A percentile compares a stretch with the other conserved stretches of the same genome.
Conservation (phyloP, 2,888 invertebrate genomes). For the Tetragonula carbonaria region DNA sequence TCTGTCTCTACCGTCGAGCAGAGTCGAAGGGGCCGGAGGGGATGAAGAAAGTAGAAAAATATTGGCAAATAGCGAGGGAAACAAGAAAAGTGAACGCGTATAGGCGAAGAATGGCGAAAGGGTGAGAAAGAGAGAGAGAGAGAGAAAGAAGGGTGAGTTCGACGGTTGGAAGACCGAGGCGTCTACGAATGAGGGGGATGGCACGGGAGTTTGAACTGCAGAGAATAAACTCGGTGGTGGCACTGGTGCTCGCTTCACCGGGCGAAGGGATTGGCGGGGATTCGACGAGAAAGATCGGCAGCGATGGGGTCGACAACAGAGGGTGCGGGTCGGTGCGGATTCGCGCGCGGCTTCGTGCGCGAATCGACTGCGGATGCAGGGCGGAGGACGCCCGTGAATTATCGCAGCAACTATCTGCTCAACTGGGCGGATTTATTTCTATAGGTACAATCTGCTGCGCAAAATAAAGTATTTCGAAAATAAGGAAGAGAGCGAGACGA, state of each 20-base stretch:
- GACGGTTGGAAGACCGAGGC: constrained; percentile 63
- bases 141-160: constrained; percentile 43
- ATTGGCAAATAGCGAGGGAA: constrained; percentile 77
- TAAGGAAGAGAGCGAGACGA: constrained; percentile 69
- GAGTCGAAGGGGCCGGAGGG: not conserved
- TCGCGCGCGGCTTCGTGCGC: constrained; percentile 26
- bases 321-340: constrained; percentile 50
- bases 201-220: constrained; percentile 74
- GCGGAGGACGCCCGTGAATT: constrained; percentile 74
- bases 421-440: constrained; percentile 81
- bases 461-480: constrained; percentile 80
- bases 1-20: constrained; percentile 66
- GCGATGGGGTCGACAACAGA: constrained; percentile 42
- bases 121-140: constrained; percentile 34
- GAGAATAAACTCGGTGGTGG: constrained; percentile 63
- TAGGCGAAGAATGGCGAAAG: constrained; percentile 48
- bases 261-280: constrained; percentile 36
- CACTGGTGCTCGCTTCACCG: constrained; percentile 31
- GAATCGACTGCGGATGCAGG: constrained; percentile 43
- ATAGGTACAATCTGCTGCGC: constrained; percentile 82
- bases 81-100: constrained; percentile 69
- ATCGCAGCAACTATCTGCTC: constrained; percentile 81
- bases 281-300: constrained; percentile 32
- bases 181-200: constrained; percentile 52
- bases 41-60: constrained; percentile 66